These are phyloP conservation scores for Camponotus pennsylvanicus DNA, from an alignment of 1,140 invertebrate species.

Conservation along the genomic window DNA sequence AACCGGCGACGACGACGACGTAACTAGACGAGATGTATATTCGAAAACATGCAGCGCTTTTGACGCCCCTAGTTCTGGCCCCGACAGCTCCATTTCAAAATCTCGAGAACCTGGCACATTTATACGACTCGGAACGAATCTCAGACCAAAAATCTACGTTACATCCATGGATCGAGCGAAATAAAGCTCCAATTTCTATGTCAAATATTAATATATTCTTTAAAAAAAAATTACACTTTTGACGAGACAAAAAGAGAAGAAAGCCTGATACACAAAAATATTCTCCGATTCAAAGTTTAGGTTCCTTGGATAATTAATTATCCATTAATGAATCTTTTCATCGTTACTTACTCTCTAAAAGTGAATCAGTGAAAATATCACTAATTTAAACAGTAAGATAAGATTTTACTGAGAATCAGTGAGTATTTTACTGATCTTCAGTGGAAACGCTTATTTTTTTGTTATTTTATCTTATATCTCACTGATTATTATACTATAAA, in stretches of 20 bases:
- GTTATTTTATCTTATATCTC: too few species aligned
- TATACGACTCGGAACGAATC: conserved; percentile 2
- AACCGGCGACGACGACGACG: conserved; percentile 18
- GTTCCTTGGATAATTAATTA: not conserved
- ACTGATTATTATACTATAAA: too few species aligned
- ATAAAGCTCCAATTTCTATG: not conserved
- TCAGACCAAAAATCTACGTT: not conserved
- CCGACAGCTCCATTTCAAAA: conserved; percentile 29
- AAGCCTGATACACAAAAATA: not conserved
- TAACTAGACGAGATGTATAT: conserved; percentile 20
- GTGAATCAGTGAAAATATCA: too few species aligned
- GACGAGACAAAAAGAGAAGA: not conserved
- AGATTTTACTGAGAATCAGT: too few species aligned
- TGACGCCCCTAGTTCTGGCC: conserved; percentile 9
- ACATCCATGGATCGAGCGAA: not conserved
- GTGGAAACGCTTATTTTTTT: too few species aligned
- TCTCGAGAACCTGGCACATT: not conserved
- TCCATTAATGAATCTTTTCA: not conserved
- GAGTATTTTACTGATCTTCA: too few species aligned
- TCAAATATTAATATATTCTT: not conserved
- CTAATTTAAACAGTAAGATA: too few species aligned
- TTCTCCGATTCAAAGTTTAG: not conserved
- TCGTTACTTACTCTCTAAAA: not conserved
- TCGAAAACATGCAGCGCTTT: conserved; percentile 39
- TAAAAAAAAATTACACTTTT: not conserved